These are phyloP conservation scores for Apaloderma vittatum DNA, from an alignment of 2,113 vertebrate species.

Conservation along the genomic window DNA sequence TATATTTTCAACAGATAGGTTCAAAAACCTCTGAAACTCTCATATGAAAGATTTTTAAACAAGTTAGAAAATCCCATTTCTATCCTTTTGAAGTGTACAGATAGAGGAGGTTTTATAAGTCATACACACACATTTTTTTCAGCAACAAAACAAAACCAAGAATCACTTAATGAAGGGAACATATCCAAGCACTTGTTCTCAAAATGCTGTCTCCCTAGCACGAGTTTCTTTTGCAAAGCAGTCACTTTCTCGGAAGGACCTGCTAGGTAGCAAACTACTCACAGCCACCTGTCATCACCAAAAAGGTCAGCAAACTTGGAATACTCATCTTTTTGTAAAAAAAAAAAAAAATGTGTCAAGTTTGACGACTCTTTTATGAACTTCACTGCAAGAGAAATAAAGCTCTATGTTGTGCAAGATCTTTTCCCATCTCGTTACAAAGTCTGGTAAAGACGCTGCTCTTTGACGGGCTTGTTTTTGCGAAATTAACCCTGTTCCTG, in stretches of 20 bases:
- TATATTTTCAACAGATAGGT: not conserved
- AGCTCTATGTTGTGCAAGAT: no score
- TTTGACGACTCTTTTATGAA: no score
- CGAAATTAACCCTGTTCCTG: no score
- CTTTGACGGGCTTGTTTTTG: no score
- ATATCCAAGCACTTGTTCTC: not conserved
- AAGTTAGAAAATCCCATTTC: not conserved
- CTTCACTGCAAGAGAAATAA: no score
- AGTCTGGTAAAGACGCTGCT: no score
- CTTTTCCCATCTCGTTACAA: no score
- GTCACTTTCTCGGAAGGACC: no score
- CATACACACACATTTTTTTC: not conserved
- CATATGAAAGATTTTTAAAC: not conserved
- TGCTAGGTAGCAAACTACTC: no score
- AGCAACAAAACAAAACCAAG: not conserved
- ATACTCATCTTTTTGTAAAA: not conserved
- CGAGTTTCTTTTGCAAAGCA: no score
- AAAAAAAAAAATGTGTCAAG: no score
- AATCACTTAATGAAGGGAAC: not conserved
- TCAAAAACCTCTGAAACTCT: not conserved
- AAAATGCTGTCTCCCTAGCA: no score
- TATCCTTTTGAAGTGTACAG: not conserved
- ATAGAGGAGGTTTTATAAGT: not conserved
- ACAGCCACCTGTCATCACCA: accelerated
- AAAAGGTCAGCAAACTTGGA: not conserved